These are phyloP conservation scores for Myotis pilosus DNA, from an alignment of 2,797 vertebrate genomes.

Conservation along the genomic window DNA sequence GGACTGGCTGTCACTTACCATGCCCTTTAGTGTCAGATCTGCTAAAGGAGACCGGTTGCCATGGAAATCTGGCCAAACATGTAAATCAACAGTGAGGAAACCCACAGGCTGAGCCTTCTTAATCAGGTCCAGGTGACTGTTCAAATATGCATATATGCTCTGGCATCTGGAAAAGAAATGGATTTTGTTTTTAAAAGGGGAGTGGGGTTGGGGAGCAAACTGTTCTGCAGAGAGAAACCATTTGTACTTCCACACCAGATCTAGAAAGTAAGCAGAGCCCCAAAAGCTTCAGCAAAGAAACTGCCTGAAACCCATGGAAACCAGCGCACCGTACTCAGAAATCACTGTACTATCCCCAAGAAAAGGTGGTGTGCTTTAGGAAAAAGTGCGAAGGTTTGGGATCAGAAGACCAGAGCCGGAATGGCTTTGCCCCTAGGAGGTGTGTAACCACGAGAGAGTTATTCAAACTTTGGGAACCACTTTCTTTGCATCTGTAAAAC, in stretches of 20 bases:
- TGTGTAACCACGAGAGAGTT: background rate
- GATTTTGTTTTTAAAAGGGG: constrained; percentile 71
- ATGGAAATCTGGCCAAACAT: constrained; percentile 98
- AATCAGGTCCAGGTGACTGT: constrained; percentile 91
- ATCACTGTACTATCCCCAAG: background rate
- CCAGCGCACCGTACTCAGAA: background rate
- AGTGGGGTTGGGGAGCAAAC: constrained; percentile 66
- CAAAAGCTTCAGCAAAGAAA: constrained; percentile 54
- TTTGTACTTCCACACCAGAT: constrained; percentile 72
- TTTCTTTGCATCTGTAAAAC: constrained; percentile 58
- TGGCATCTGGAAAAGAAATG: constrained; percentile 84
- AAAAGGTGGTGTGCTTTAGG: background rate
- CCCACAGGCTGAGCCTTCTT: constrained; percentile 87
- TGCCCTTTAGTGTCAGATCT: constrained; percentile 94
- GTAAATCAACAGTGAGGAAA: constrained; percentile 92
- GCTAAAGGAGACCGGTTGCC: constrained; percentile 97
- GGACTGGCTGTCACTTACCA: constrained; percentile 89
- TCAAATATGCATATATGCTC: constrained; percentile 92
- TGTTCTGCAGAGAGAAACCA: constrained; percentile 79
- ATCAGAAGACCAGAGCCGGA: background rate
- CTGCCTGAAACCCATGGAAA: background rate
- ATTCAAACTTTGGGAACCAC: background rate
- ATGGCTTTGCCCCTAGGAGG: background rate
- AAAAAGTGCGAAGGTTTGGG: background rate
- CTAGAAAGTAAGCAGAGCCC: constrained; percentile 63